phyloP scores from a whole-genome alignment of 2,888 invertebrate species.

The Erebia epiphron region DNA sequence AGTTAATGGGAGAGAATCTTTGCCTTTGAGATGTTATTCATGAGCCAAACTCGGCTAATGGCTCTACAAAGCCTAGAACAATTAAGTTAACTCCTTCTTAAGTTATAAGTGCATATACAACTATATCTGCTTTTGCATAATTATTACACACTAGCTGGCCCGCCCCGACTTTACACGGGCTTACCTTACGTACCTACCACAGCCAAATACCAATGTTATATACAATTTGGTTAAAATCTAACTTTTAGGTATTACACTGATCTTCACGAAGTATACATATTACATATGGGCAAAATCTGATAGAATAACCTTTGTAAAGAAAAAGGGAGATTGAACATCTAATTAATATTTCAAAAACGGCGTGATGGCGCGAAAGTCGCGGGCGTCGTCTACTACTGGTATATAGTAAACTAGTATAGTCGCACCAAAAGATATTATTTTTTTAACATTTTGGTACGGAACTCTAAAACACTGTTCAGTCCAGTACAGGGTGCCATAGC shows the following conservation, averaged over 20 bases:
- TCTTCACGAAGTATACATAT: too few species aligned
- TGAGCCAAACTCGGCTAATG: not conserved
- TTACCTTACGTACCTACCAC: not conserved
- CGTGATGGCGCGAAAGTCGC: too few species aligned
- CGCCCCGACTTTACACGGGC: not conserved
- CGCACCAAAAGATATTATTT: too few species aligned
- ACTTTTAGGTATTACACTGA: too few species aligned
- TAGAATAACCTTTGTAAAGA: too few species aligned
- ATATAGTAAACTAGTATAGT: too few species aligned
- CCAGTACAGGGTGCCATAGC: not conserved
- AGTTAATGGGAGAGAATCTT: not conserved
- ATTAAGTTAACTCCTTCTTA: conserved; percentile 4
- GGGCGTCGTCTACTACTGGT: too few species aligned
- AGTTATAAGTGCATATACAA: not conserved
- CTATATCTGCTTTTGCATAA: not conserved
- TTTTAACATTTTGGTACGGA: too few species aligned
- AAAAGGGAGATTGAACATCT: too few species aligned
- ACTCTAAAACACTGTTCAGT: not conserved
- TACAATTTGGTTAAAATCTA: too few species aligned
- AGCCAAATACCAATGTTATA: not conserved
- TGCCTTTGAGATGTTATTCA: conserved; percentile 3
- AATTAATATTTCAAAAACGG: too few species aligned
- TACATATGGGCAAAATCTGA: too few species aligned
- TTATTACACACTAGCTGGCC: not conserved
- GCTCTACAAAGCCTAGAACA: not conserved